phyloP scores from a whole-genome alignment of 2,113 vertebrate genomes.

The Manacus vitellinus region DNA sequence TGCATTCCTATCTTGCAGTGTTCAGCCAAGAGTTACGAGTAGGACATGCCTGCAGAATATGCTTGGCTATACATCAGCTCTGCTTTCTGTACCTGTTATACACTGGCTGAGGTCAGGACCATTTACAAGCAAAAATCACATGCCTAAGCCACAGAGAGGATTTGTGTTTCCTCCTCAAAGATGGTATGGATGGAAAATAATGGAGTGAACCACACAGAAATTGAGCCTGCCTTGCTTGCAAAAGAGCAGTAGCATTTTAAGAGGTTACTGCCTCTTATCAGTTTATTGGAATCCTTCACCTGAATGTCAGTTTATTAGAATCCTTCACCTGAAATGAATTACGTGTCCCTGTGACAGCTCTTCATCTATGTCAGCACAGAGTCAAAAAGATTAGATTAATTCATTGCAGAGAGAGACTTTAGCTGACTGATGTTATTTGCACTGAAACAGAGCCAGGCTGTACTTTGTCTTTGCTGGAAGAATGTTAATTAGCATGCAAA shows the following conservation, averaged over 20 bases:
- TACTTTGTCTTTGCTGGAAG: background rate
- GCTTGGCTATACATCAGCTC: background rate
- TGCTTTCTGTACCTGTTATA: background rate
- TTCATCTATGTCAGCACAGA: background rate
- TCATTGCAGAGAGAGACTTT: background rate
- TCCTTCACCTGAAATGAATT: constrained; percentile 1
- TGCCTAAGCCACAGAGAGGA: background rate
- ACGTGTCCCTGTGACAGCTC: background rate
- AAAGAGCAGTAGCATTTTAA: background rate
- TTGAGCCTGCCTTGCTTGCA: background rate
- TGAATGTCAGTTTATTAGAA: background rate
- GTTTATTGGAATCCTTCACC: background rate
- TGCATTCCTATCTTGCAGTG: background rate
- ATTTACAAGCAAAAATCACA: background rate
- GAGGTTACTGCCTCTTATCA: background rate
- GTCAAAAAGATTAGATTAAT: background rate
- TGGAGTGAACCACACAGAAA: background rate
- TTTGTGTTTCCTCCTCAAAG: background rate
- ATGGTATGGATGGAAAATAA: background rate
- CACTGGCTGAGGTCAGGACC: background rate
- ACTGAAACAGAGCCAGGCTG: background rate
- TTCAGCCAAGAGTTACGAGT: background rate
- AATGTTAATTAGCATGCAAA: background rate
- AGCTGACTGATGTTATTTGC: background rate
- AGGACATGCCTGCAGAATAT: background rate